A percentile compares a stretch with the other conserved stretches of the same genome.
Conservation (phyloP, 2,797 vertebrate genomes). For the Gorsachius magnificus region DNA sequence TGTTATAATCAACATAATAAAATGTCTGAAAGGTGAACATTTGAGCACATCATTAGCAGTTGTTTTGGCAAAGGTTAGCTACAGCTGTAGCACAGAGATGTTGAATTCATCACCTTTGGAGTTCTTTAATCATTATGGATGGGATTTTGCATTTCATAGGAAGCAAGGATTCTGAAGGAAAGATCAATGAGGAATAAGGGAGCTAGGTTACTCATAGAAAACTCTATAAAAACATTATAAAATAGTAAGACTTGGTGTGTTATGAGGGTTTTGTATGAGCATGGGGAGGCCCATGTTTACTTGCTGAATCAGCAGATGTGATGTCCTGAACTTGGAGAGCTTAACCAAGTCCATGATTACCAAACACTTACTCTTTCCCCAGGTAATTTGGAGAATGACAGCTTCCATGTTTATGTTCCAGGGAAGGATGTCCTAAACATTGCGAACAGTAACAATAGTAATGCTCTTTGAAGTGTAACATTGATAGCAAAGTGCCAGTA, state of each 20-base stretch:
- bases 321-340: background rate
- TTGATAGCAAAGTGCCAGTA: background rate
- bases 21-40: background rate
- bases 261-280: background rate
- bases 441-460: background rate
- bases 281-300: background rate
- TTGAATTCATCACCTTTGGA: background rate
- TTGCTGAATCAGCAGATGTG: background rate
- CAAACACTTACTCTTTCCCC: background rate
- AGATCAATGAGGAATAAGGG: background rate
- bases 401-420: background rate
- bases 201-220: background rate
- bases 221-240: background rate
- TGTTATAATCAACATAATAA: background rate
- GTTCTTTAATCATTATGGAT: background rate
- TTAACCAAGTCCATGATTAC: background rate
- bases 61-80: background rate
- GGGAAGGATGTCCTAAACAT: background rate
- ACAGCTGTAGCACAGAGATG: background rate
- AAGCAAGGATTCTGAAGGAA: background rate
- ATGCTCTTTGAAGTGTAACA: background rate
- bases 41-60: background rate
- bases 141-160: background rate
- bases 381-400: background rate
- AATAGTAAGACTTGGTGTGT: background rate